These are phyloP conservation scores for Esox lucius DNA, from an alignment of 2,797 vertebrate species.

Conservation along the genomic window DNA sequence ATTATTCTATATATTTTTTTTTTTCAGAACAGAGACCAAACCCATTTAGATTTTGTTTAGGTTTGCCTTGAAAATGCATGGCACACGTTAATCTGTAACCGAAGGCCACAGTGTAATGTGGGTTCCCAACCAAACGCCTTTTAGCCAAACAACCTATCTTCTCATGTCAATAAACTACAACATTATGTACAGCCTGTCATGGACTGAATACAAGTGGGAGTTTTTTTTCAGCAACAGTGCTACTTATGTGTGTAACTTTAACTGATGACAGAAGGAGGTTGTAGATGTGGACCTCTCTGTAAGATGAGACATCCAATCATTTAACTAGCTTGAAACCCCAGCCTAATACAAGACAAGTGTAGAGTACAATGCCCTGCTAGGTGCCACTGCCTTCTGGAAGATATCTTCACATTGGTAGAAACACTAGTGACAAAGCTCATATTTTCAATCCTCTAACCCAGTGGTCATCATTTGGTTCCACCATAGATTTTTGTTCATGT, in stretches of 20 bases:
- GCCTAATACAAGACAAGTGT: not conserved
- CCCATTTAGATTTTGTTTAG: not conserved
- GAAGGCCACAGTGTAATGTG: not conserved
- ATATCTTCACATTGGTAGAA: too few relatives aligned
- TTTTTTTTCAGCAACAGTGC: too few relatives aligned
- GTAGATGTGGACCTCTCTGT: not conserved
- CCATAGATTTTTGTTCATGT: too few relatives aligned
- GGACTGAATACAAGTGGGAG: too few relatives aligned
- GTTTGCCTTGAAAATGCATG: too few relatives aligned
- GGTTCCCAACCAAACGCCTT: not conserved
- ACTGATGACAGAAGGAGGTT: not conserved
- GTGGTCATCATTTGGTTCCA: too few relatives aligned
- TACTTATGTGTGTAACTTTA: not conserved
- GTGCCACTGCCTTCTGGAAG: too few relatives aligned
- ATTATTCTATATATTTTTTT: not conserved
- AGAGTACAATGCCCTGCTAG: not conserved
- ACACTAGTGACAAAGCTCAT: too few relatives aligned
- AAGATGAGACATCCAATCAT: not conserved
- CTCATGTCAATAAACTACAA: not conserved
- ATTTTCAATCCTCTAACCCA: too few relatives aligned
- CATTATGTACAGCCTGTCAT: not conserved
- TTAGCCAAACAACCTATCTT: not conserved
- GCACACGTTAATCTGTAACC: not conserved
- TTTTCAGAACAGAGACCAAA: not conserved
- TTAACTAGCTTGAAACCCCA: not conserved